phyloP scores from a whole-genome alignment of 2,797 vertebrate species.

The Brachyalestes nurse region DNA sequence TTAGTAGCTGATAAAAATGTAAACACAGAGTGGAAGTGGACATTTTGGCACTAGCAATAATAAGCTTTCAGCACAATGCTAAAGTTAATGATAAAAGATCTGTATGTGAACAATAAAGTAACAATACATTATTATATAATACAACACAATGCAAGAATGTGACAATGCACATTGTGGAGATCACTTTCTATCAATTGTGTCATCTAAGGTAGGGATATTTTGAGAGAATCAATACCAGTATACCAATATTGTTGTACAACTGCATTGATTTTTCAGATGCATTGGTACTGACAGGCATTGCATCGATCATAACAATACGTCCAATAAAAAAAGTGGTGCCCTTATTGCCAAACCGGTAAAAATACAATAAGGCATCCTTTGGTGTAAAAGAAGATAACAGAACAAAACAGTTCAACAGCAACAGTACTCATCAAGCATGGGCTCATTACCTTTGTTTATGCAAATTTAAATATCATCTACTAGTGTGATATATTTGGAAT shows the following conservation, averaged over 20 bases:
- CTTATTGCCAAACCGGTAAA: too few relatives aligned
- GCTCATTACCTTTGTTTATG: not conserved
- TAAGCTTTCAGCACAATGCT: not conserved
- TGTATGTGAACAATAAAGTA: not conserved
- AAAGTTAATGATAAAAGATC: slow-evolving; percentile 9
- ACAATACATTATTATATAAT: not conserved
- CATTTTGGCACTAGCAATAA: slow-evolving; percentile 20
- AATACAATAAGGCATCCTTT: not conserved
- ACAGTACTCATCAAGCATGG: not conserved
- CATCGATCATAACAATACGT: not conserved
- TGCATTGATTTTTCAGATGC: too few relatives aligned
- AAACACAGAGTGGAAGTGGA: slow-evolving; percentile 13
- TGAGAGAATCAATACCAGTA: not conserved
- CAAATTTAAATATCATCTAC: not conserved
- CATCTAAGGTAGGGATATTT: not conserved
- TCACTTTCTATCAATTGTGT: not conserved
- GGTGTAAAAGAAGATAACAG: not conserved
- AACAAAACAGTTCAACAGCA: not conserved
- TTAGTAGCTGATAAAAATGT: not conserved
- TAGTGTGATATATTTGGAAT: too few relatives aligned
- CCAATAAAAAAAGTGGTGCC: not conserved
- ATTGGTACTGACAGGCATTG: not conserved
- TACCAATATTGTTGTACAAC: too few relatives aligned
- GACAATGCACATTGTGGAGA: not conserved
- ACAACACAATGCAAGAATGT: not conserved